Evolutionary conservation across 2,113 vertebrate genomes (phyloP).

Genomic region (Condylura cristata): DNA sequence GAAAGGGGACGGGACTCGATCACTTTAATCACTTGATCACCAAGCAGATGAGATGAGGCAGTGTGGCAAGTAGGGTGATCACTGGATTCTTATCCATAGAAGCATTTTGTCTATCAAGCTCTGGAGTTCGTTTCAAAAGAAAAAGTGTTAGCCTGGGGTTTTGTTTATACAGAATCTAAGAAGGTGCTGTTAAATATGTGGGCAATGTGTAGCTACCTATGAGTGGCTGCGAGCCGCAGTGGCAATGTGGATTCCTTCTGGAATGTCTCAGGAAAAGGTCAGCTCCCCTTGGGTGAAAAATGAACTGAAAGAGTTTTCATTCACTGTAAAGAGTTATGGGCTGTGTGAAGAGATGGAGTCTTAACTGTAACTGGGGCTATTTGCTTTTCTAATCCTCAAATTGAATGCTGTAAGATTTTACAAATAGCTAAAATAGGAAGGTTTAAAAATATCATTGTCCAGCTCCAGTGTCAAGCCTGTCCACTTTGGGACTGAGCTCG

Average conservation of each 20-base stretch:
- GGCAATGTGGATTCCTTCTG: background rate
- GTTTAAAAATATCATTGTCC: slow-evolving; percentile 36
- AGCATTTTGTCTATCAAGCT: background rate
- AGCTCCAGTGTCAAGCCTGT: background rate
- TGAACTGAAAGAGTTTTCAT: slow-evolving; percentile 39
- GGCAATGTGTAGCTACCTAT: background rate
- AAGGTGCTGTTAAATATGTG: background rate
- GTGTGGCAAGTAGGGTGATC: no score
- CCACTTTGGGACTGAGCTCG: background rate
- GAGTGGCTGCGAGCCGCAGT: background rate
- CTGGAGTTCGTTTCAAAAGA: slow-evolving; percentile 21
- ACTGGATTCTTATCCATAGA: background rate
- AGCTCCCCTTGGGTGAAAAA: background rate
- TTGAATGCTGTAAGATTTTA: slow-evolving; percentile 5
- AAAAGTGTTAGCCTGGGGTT: background rate
- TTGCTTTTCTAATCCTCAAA: slow-evolving; percentile 66
- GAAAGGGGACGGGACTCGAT: background rate
- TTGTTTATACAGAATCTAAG: slow-evolving; percentile 10
- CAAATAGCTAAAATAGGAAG: slow-evolving; percentile 43
- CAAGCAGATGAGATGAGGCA: background rate
- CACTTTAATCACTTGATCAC: accelerated
- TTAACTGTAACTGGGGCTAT: background rate
- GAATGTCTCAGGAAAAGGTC: background rate
- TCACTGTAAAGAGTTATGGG: slow-evolving; percentile 54
- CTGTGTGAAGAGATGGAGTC: slow-evolving; percentile 23